Evolutionary conservation across 2,113 vertebrate species (phyloP), one percentile per base, ranked within the genome.

Genomic region (Tupaia tana): DNA sequence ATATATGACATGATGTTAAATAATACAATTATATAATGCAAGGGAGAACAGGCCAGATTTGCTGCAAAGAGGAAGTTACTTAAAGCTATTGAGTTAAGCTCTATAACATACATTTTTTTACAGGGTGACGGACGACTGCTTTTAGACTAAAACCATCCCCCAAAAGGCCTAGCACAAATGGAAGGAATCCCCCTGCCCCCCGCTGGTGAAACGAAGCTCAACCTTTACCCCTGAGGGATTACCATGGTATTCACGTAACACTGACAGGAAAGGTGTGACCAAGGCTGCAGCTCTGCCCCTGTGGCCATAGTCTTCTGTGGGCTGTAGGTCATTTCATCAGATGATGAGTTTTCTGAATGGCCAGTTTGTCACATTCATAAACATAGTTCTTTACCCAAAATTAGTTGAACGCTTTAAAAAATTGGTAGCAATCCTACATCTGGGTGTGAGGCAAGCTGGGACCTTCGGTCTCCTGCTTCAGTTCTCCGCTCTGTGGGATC

Each of bases 41-140:
- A 93, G 22, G 20, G 18, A 93, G 7, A 90, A 18, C 9, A 70
- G 56, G 61, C 7, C 24, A 71, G 56, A 54, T 74, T 80, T 90
- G 56, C 31, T 73, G 75, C 16, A 85, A 78, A 56, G 43, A 59
- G 58, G 77, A 29, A 56, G 27, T 75, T 59, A 87, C 59, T 63
- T 81, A 22, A 89, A 66, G 59, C 13, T 75, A 24, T 56, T 78
- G 58, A 43, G 29, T 16, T 89, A 69, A 43, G 61, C 7, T 75
- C 43, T 92, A 19, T 88, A 82, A 73, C 86, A 82, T 59, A 54
- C 27, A 59, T 66, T 29, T 92, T 94, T 92, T 86, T 70, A 27
- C 61, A 71, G 24, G 73, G 52, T 80, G 20, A 78, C 22, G 15
- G 43, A 73, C 24, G 83, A 20, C 25, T 96, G 16, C 10, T 71